These are phyloP conservation scores for Halcyon malimbica DNA, from an alignment of 2,113 vertebrate genomes.

Conservation along the genomic window DNA sequence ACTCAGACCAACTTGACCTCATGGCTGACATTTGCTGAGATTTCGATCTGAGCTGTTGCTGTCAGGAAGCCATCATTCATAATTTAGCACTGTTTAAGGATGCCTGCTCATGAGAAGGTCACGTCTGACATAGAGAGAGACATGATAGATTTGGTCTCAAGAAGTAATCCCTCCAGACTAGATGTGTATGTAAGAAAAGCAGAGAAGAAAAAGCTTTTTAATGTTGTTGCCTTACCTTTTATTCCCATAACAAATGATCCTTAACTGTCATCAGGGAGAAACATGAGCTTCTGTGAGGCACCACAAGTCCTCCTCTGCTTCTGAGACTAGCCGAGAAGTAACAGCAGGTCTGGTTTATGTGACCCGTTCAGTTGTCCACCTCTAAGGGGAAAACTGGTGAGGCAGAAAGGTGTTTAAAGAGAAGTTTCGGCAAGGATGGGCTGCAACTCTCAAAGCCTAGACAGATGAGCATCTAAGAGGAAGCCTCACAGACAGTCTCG, in stretches of 20 bases:
- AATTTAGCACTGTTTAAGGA: not conserved
- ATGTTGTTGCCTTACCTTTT: not conserved
- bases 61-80: not conserved
- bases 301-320: not conserved
- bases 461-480: not conserved
- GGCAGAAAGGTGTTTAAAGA: not conserved
- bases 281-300: not conserved
- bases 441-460: not conserved
- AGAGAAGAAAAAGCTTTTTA: not conserved
- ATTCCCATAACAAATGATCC: not conserved
- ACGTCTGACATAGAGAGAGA: not conserved
- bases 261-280: not conserved
- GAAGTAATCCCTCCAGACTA: not conserved
- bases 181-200: not conserved
- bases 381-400: not conserved
- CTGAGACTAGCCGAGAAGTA: not conserved
- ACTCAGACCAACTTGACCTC: not conserved
- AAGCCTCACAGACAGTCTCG: not conserved
- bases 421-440: not conserved
- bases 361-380: not conserved
- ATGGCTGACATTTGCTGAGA: not conserved
- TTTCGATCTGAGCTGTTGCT: not conserved
- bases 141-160: not conserved
- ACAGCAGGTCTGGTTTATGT: not conserved
- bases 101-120: not conserved